A percentile compares a stretch with the other conserved stretches of the same genome.
These are phyloP conservation scores for Falcunculus frontatus DNA, from an alignment of 2,113 vertebrate species.

Conservation along the genomic window DNA sequence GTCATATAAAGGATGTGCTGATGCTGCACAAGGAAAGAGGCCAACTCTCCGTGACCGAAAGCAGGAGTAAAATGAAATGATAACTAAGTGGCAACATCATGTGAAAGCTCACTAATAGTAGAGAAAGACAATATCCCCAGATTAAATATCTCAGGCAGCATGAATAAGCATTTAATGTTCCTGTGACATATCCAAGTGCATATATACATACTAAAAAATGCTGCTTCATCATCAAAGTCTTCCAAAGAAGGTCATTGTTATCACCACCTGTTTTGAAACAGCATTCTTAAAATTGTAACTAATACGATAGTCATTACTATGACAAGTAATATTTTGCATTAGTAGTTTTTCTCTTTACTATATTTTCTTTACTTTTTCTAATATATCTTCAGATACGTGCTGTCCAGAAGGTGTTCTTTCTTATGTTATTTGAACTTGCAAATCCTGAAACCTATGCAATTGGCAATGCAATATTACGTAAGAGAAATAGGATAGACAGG, in stretches of 20 bases:
- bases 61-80: slow-evolving; percentile 23
- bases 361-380: background rate
- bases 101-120: background rate
- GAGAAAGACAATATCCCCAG: slow-evolving; percentile 5
- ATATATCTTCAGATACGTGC: background rate
- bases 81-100: background rate
- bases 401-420: background rate
- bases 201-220: background rate
- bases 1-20: slow-evolving; percentile 24
- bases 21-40: background rate
- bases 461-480: background rate
- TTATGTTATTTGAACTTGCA: background rate
- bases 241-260: background rate
- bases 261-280: background rate
- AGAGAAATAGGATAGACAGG: background rate
- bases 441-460: background rate
- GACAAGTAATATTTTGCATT: background rate
- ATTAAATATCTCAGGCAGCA: background rate
- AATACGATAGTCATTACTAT: background rate
- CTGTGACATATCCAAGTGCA: background rate
- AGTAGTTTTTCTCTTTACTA: background rate
- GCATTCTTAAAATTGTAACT: background rate
- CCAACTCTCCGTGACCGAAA: background rate
- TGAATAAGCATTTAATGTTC: slow-evolving; percentile 42
- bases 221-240: background rate